Conservation (phyloP, 2,113 vertebrate species). For the Scophthalmus maximus region DNA sequence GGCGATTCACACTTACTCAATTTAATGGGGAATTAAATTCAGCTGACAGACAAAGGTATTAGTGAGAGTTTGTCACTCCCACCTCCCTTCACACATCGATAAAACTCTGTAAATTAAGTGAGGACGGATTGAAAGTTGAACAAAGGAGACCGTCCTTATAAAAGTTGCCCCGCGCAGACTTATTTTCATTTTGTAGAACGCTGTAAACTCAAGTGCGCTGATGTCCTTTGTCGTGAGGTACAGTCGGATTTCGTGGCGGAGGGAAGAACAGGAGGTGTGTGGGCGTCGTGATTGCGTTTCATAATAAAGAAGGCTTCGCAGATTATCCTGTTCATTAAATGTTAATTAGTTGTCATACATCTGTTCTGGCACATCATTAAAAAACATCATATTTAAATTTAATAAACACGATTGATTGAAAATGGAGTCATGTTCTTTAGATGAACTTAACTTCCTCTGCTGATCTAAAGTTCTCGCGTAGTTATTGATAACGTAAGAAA, state of each 20-base stretch:
- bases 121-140: slow-evolving; percentile 36
- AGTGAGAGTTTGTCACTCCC: slow-evolving; percentile 52
- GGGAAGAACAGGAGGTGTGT: not conserved
- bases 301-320: slow-evolving; percentile 16
- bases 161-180: not conserved
- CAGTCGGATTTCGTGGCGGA: not conserved
- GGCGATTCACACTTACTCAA: slow-evolving; percentile 62
- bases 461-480: slow-evolving; percentile 32
- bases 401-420: slow-evolving; percentile 31
- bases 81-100: slow-evolving; percentile 33
- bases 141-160: slow-evolving; percentile 20
- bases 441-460: slow-evolving; percentile 36
- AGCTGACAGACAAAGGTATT: slow-evolving; percentile 60
- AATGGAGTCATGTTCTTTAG: slow-evolving; percentile 19
- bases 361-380: slow-evolving; percentile 31
- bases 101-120: slow-evolving; percentile 33
- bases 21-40: slow-evolving; percentile 75
- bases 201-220: slow-evolving; percentile 1
- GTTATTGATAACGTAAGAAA: slow-evolving; percentile 41
- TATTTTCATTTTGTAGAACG: slow-evolving; percentile 12
- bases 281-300: slow-evolving; percentile 15
- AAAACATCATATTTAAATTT: not conserved
- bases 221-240: slow-evolving; percentile 20
- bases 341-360: slow-evolving; percentile 60
- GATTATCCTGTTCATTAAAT: slow-evolving; percentile 60